Conservation (phyloP, 53 echinoderm and acorn worm species). For the Arbacia lixula region DNA sequence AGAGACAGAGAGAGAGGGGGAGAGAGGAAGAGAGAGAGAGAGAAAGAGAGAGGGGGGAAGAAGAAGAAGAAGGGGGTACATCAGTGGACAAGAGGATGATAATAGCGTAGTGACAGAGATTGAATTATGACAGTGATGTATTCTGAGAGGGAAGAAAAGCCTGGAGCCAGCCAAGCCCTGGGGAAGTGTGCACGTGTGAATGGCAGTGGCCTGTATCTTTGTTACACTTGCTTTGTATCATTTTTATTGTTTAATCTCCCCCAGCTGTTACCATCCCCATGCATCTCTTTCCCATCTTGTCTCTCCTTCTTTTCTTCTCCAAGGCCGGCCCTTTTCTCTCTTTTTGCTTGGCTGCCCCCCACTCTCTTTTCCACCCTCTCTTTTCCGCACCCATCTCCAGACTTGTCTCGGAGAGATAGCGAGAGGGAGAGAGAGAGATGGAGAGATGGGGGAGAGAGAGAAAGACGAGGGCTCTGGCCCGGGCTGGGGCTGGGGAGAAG, state of each 20-base stretch:
- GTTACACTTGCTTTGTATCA: conserved; percentile 52
- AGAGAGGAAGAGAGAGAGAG: background rate
- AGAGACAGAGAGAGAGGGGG: background rate
- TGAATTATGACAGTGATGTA: conserved; percentile 54
- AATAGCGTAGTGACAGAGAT: conserved; percentile 45
- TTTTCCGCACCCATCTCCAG: too few relatives aligned
- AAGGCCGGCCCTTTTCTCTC: conserved; percentile 39
- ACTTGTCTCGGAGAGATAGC: too few relatives aligned
- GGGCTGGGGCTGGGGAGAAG: too few relatives aligned
- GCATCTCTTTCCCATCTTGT: conserved; percentile 2
- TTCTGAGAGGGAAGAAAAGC: background rate
- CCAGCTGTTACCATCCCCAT: conserved; percentile 48
- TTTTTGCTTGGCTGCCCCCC: too few relatives aligned
- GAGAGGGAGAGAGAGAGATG: too few relatives aligned
- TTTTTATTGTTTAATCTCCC: conserved; percentile 55
- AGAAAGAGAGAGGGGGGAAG: conserved; percentile 14
- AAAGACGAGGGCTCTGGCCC: too few relatives aligned
- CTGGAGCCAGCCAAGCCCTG: conserved; percentile 40
- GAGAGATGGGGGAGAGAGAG: too few relatives aligned
- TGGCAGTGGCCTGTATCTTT: conserved; percentile 51
- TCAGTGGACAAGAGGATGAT: conserved; percentile 44
- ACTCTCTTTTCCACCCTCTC: too few relatives aligned
- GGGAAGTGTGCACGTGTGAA: conserved; percentile 57
- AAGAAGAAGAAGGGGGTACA: conserved; percentile 11
- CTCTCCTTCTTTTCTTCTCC: conserved; percentile 45